Evolutionary conservation across 1,140 invertebrate species (phyloP), one percentile per base, ranked within the genome.

Genomic region (Mamestra configurata): DNA sequence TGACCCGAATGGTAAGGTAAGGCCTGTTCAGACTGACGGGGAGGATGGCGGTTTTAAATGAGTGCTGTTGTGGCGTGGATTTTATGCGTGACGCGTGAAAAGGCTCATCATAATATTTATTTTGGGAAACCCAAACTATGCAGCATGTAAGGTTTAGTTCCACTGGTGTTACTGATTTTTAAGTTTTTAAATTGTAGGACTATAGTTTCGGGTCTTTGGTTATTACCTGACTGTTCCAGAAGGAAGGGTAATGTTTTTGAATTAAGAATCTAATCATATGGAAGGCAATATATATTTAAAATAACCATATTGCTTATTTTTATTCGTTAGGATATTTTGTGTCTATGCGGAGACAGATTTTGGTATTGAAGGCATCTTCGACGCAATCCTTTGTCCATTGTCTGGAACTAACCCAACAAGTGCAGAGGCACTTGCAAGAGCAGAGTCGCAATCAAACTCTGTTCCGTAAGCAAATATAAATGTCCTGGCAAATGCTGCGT

Each of bases 1-100:
- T 90, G 89, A 87, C 82, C 82, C 2, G 89, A 59, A 37, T 86
- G 15, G 11, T 0, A 18, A n/a, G 15, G n/a, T 68, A 24, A 77
- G 31, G 73, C 43, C 46, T 10, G 75, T 68, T 77, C 61, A 68
- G 20, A 77, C 27, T 61, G 4, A 31, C 3, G 8, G 0, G 35
- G 35, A 35, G 40, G n/a, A 35, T 35, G 18, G 27, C 27, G 57
- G 27, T 64, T 64, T 64, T 40, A 64, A 64, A 64, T 64, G 59
- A 64, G 31, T 22, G 18, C 8, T 37, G 31, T 66, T 66, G 55
- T 59, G 55, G 55, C 4, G 4, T 4, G 55, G 10, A 31, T 27
- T 59, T 24, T 55, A 31, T 31, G 24, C 55, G 27, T 31, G 55
- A 31, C 1, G 35, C 35, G 61, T 20, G 7, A 4, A 13, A 27